Evolutionary conservation across 1,140 invertebrate genomes (phyloP), one percentile per base, ranked within the genome.

Genomic region (Tetraneura akinire): DNA sequence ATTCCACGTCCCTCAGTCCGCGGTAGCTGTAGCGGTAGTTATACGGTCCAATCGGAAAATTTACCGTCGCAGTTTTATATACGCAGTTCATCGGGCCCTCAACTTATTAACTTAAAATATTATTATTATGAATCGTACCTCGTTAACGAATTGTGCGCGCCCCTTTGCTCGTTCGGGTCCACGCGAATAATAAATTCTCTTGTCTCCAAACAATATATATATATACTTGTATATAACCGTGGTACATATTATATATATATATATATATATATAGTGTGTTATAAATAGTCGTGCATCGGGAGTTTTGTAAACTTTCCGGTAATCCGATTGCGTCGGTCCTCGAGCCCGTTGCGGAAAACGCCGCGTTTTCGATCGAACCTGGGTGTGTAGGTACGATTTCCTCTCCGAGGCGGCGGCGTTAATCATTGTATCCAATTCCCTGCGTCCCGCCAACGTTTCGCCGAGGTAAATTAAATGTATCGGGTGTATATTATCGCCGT

Each of bases 371-470:
- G 62, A 37, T 18, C 29, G 62, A 37, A 8, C 18, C 29, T n/a
- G n/a, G n/a, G n/a, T n/a, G n/a, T n/a, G n/a, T n/a, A n/a, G 60
- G 32, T 37, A 64, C 62, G 32, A n/a, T 64, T 64, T 64, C 47
- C 66, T 68, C 66, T 47, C 66, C n/a, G 51, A 21, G 32, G 32
- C 32, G 32, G 32, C 29, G 21, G 37, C 53, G 74, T 78, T 78
- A 78, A 78, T 78, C 74, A 78, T 78, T 51, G 74, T 37, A 78
- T 78, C 74, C 62, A 78, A 78, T 78, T 71, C 51, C 68, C 68
- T 51, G n/a, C n/a, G n/a, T n/a, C 68, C 29, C 8, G 9, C 16
- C 64, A 2, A 16, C 49, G 10, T 10, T 18, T 26, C 8, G 14
- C 21, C 49, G 71, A 74, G 55, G 53, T 62, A 60, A 78, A 78